A percentile compares a stretch with the other conserved stretches of the same genome.
These are phyloP conservation scores for Rhinoderma darwinii DNA, from an alignment of 2,113 vertebrate species.

Conservation along the genomic window DNA sequence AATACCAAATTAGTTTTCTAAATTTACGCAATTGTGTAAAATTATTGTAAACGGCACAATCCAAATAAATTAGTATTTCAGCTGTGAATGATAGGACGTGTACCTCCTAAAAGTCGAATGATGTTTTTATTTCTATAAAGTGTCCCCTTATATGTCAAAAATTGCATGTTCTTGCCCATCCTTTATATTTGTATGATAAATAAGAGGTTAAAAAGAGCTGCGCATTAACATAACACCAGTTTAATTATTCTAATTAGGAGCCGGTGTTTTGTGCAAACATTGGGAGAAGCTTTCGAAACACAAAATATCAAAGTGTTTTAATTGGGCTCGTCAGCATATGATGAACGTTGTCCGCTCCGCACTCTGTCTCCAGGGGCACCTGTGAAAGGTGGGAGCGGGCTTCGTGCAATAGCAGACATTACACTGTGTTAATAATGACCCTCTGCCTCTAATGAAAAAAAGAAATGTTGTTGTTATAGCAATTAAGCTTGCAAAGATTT, in stretches of 20 bases:
- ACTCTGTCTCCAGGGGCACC: constrained; percentile 66
- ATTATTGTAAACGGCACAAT: not conserved
- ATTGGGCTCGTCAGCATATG: constrained; percentile 68
- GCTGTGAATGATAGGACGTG: too few species aligned
- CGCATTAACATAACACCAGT: constrained; percentile 65
- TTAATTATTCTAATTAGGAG: constrained; percentile 60
- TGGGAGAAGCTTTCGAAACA: constrained; percentile 55
- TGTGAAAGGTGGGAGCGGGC: constrained; percentile 66
- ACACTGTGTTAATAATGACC: constrained; percentile 69
- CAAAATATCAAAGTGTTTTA: constrained; percentile 65
- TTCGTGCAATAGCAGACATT: constrained; percentile 65
- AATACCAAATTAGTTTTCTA: too few species aligned
- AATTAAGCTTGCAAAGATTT: constrained; percentile 78
- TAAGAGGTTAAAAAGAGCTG: constrained; percentile 46
- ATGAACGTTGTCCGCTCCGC: constrained; percentile 62
- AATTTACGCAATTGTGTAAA: not conserved
- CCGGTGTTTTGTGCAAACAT: constrained; percentile 57
- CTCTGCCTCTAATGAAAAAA: constrained; percentile 73
- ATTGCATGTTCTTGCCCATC: not conserved
- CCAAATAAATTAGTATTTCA: too few species aligned
- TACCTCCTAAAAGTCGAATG: too few species aligned
- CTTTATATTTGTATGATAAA: not conserved
- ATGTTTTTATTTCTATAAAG: too few species aligned
- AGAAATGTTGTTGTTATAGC: constrained; percentile 72
- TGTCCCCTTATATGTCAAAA: too few species aligned